A percentile compares a stretch with the other conserved stretches of the same genome.
These are phyloP conservation scores for Drosophila borborema DNA, from an alignment of 2,888 invertebrate species.

Conservation along the genomic window DNA sequence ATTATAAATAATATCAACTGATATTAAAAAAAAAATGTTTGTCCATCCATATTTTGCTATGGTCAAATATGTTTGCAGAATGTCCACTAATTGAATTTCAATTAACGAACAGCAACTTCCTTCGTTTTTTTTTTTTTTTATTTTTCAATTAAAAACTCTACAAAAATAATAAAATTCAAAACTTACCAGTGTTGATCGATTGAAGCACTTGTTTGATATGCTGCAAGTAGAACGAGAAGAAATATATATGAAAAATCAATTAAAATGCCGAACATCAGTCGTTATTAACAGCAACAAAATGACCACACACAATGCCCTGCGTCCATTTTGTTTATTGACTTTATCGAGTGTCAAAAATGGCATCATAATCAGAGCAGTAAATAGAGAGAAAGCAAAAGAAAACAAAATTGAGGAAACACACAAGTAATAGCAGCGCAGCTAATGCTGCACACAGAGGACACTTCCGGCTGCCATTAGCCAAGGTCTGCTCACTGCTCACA, in stretches of 20 bases:
- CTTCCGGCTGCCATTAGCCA: conserved; percentile 50
- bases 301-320: conserved; percentile 19
- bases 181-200: conserved; percentile 50
- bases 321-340: conserved; percentile 63
- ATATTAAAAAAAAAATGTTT: neutral
- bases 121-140: neutral
- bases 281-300: conserved; percentile 16
- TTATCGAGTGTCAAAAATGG: conserved; percentile 69
- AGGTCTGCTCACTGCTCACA: conserved; percentile 24
- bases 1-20: conserved; percentile 12
- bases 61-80: conserved; percentile 4
- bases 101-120: conserved; percentile 9
- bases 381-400: conserved; percentile 12
- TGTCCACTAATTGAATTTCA: conserved; percentile 33
- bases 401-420: neutral
- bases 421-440: conserved; percentile 28
- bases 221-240: conserved; percentile 48
- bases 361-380: conserved; percentile 58
- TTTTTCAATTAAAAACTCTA: conserved; percentile 6
- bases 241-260: conserved; percentile 39
- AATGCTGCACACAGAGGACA: conserved; percentile 37
- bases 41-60: neutral
- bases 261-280: conserved; percentile 22
- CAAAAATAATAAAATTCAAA: conserved; percentile 29
- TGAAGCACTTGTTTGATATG: conserved; percentile 16